Conservation (phyloP, 2,888 invertebrate species). For the Lasioglossum oenotherae region DNA sequence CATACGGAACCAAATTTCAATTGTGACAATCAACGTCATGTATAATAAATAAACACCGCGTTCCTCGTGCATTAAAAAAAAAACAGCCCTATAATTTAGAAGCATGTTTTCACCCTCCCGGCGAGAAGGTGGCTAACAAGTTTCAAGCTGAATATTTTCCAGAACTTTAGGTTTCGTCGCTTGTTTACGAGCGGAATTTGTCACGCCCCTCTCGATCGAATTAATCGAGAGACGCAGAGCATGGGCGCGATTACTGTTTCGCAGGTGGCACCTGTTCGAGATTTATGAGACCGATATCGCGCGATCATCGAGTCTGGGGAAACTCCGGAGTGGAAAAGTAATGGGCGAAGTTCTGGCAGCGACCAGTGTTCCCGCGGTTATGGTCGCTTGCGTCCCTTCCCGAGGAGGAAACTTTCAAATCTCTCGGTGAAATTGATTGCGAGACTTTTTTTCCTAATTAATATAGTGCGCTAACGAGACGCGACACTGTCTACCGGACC, state of each 20-base stretch:
- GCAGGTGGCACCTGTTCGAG: background rate
- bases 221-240: background rate
- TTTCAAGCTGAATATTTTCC: background rate
- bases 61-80: background rate
- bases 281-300: constrained; percentile 48
- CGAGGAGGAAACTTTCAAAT: background rate
- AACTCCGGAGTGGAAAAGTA: constrained; percentile 32
- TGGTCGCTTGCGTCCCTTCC: constrained; percentile 3
- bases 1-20: background rate
- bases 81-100: too few relatives aligned
- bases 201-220: background rate
- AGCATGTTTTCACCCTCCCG: background rate
- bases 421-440: background rate
- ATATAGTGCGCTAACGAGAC: background rate
- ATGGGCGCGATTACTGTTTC: background rate
- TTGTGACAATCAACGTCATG: background rate
- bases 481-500: background rate
- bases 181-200: background rate
- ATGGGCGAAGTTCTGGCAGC: constrained; percentile 52
- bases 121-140: background rate
- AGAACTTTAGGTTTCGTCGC: background rate
- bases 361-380: constrained; percentile 35
- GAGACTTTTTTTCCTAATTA: background rate
- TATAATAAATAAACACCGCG: background rate
- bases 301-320: constrained; percentile 52